phyloP scores from a whole-genome alignment of 2,113 vertebrate species.

The Phaethornis superciliosus region DNA sequence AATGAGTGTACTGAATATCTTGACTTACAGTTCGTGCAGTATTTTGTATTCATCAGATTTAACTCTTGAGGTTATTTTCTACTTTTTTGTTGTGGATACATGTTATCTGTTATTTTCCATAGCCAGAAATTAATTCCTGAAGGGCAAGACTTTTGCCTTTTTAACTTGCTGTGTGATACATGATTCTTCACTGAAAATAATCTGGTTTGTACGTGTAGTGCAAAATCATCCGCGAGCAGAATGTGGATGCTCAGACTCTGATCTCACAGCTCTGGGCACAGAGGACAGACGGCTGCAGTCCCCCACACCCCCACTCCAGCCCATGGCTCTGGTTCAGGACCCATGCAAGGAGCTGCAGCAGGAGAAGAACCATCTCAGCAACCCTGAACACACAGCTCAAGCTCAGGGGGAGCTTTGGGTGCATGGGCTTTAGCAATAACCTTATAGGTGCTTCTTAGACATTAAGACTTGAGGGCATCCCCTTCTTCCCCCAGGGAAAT shows the following conservation, averaged over 20 bases:
- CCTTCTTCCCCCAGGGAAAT: neutral
- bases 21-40: neutral
- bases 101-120: neutral
- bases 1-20: neutral
- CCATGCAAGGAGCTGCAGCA: neutral
- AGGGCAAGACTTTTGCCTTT: neutral
- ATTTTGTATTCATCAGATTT: neutral
- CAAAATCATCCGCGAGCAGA: neutral
- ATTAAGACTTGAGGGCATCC: neutral
- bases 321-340: neutral
- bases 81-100: neutral
- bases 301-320: neutral
- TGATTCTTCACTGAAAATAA: neutral
- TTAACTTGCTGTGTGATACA: neutral
- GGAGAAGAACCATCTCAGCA: neutral
- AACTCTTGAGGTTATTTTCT: neutral
- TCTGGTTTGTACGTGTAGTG: neutral
- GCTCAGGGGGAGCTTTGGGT: neutral
- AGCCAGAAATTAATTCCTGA: constrained; percentile 13
- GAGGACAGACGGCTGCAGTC: constrained; percentile 33
- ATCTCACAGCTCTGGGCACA: constrained; percentile 53
- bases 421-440: neutral
- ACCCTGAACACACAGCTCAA: neutral
- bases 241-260: constrained; percentile 57
- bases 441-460: neutral